Evolutionary conservation across 2,113 vertebrate genomes (phyloP), one percentile per base, ranked within the genome.

Genomic region (Stercorarius parasiticus): DNA sequence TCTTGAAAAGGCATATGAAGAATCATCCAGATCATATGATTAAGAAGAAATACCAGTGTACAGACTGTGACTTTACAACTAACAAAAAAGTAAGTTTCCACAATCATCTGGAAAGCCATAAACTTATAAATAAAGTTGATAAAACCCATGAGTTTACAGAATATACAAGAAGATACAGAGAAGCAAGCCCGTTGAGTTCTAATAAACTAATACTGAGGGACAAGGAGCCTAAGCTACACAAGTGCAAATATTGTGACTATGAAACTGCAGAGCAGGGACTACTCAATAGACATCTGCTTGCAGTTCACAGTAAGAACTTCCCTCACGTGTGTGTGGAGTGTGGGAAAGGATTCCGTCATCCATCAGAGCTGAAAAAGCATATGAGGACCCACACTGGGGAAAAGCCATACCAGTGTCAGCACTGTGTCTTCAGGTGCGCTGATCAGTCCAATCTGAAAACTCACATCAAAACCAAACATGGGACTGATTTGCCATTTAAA

Each of bases 361-460:
- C 99, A 0, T 99, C 99, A 9, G 99, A 99, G 98, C 99, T 99
- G 71, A 99, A 99, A 98, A 99, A 99, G 97, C 99, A 99, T 94
- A 99, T 99, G 99, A 98, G 99, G 98, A 99, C 99, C 96, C 99
- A 99, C 98, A 99, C 99, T 32, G 99, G 99, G 34, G 99, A 99
- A 97, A 99, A 99, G 98, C 99, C 99, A 94, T 99, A 99, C 98
- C 98, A 99, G 94, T 99, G 99, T 97, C 99, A 99, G 96, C 99
- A 99, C 98, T 99, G 99, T 43, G 98, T 99, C 86, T 99, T 99
- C 98, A 98, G 99, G 76, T 99, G 99, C 47, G 99, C 99, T 47
- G 99, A 99, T 95, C 99, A 99, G 95, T 99, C 99, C 97, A 99
- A 99, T 95, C 96, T 99, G 98, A 99, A 99, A 98, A 99, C 99